Base-by-base conservation (phyloP, 1,140 invertebrate species). In the Nebria ingens region DNA sequence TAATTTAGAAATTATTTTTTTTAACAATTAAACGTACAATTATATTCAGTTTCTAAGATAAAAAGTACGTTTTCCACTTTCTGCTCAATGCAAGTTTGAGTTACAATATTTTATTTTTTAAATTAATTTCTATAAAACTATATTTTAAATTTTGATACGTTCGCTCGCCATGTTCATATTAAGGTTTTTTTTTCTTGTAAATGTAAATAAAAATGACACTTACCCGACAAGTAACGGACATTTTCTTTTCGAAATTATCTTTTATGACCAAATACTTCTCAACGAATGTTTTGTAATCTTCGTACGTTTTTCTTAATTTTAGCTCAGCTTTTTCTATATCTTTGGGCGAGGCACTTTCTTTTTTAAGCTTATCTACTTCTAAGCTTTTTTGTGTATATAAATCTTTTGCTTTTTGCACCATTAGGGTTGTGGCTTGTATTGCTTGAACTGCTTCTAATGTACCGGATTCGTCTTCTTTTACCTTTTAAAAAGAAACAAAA, bases 171-270 rank as follows among this genome's bases (percentile, higher is more conserved):
- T n/a, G n/a, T n/a, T n/a, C n/a, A n/a, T n/a, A n/a, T n/a, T n/a
- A n/a, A n/a, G n/a, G n/a, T n/a, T n/a, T n/a, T n/a, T n/a, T n/a
- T n/a, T n/a, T 38, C 17, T 52, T 21, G 21, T n/a, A n/a, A n/a
- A n/a, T n/a, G 17, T 45, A 45, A 45, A 4, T 45, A 17, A 34
- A 34, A 52, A 2, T 45, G n/a, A 23, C 45, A 64, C 66, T 71
- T 77, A 87, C 85, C 73, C 86, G 87, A 75, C 93, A 96, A 25
- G 93, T 92, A 59, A 85, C 79, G 19, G 87, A 87, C 93, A 97
- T 97, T 75, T 93, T 94, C 58, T 83, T 83, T 73, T 96, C 91
- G 76, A 96, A 97, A 63, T 95, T 91, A 61, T 91, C 89, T 69
- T 93, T 86, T 53, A 92, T 84, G 15, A 79, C 72, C 58, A 81